These are phyloP conservation scores for Asteroscopus sphinx DNA, from an alignment of 2,888 invertebrate species.

Conservation along the genomic window DNA sequence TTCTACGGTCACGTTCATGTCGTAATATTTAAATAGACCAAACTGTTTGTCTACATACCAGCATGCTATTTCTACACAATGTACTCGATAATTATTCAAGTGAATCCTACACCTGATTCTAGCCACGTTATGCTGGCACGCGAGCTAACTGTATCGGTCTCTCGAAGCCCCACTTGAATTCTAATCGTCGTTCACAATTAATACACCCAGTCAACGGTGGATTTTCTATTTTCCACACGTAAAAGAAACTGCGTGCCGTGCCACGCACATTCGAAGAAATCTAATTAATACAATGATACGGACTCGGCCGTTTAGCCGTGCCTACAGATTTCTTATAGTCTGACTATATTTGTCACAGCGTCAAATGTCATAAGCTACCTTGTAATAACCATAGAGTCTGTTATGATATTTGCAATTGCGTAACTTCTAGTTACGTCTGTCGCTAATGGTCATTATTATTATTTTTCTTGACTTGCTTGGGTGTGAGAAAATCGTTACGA, in stretches of 20 bases:
- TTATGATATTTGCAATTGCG: slow-evolving; percentile 24
- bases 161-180: slow-evolving; percentile 82
- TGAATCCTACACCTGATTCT: slow-evolving; percentile 76
- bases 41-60: slow-evolving; percentile 69
- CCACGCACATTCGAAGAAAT: slow-evolving; percentile 81
- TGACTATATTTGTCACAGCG: neutral
- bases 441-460: neutral
- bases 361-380: slow-evolving; percentile 2
- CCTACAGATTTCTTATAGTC: slow-evolving; percentile 31
- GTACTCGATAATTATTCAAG: slow-evolving; percentile 70
- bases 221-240: slow-evolving; percentile 90
- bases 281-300: slow-evolving; percentile 72
- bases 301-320: slow-evolving; percentile 21
- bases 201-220: slow-evolving; percentile 88
- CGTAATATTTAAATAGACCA: slow-evolving; percentile 66
- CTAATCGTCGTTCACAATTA: slow-evolving; percentile 86
- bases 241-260: slow-evolving; percentile 87
- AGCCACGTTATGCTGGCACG: slow-evolving; percentile 82
- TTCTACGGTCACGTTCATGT: slow-evolving; percentile 65
- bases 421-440: slow-evolving; percentile 27
- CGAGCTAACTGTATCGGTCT: slow-evolving; percentile 86
- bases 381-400: slow-evolving; percentile 15
- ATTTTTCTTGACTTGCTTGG: slow-evolving; percentile 10
- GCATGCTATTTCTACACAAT: slow-evolving; percentile 65
- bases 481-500: slow-evolving; percentile 5